Conservation (phyloP, 92 coral and sea anemone species). For the Chrysogorgia sp. region DNA sequence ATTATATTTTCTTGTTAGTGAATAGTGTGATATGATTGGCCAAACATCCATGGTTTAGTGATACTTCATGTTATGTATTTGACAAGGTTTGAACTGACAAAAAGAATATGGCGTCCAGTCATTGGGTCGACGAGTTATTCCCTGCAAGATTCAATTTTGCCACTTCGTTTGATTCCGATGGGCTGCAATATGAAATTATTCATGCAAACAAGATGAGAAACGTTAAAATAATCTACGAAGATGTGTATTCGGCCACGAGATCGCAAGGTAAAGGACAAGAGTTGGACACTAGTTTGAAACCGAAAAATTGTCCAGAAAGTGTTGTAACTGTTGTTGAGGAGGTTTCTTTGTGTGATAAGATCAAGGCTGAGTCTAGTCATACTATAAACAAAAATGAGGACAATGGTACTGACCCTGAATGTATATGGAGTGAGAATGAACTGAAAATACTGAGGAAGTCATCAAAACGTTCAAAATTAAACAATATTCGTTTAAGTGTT, state of each 20-base stretch:
- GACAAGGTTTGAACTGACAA: no score
- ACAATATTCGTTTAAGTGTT: constrained; percentile 78
- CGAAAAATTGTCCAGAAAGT: not conserved
- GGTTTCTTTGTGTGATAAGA: not conserved
- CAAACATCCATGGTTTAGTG: not conserved
- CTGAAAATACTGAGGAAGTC: constrained; percentile 71
- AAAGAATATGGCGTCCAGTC: constrained; percentile 30
- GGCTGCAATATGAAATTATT: not conserved
- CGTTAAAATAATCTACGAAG: constrained; percentile 28
- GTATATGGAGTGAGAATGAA: constrained; percentile 80
- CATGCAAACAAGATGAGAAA: not conserved
- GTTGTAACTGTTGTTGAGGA: not conserved
- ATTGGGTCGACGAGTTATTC: constrained; percentile 85
- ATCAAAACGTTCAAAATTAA: constrained; percentile 78
- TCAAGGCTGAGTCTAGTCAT: not conserved
- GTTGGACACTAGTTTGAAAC: not conserved
- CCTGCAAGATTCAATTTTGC: constrained; percentile 82
- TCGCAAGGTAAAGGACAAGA: constrained; percentile 15
- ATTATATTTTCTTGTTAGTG: not conserved
- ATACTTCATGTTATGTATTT: not conserved
- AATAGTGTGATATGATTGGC: no score
- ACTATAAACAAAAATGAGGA: not conserved
- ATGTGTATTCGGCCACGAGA: constrained; percentile 1
- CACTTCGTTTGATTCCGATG: constrained; percentile 54
- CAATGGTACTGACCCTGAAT: constrained; percentile 10